A percentile compares a stretch with the other conserved stretches of the same genome.
Evolutionary conservation across 1,140 invertebrate genomes (phyloP).

Genomic region (Anastrepha ludens): DNA sequence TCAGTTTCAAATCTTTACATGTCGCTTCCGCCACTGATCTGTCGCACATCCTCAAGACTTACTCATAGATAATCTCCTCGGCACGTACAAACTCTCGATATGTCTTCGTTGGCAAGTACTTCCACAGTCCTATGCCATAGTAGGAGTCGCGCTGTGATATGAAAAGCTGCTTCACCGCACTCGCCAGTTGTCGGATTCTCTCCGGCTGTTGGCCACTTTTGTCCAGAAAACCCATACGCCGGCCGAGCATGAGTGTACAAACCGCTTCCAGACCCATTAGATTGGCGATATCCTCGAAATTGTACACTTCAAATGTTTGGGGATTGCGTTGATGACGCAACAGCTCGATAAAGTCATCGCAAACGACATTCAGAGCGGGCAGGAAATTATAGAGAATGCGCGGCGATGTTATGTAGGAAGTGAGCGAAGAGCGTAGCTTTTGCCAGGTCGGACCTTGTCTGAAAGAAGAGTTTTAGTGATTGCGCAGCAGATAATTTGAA

Average conservation of each 20-base stretch:
- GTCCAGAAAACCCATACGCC: slow-evolving; percentile 86
- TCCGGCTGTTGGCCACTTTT: slow-evolving; percentile 75
- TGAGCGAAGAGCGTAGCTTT: slow-evolving; percentile 82
- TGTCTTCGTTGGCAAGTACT: slow-evolving; percentile 83
- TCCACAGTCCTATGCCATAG: slow-evolving; percentile 89
- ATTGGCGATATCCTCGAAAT: slow-evolving; percentile 84
- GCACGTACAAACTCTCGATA: slow-evolving; percentile 83
- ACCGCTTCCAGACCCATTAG: slow-evolving; percentile 87
- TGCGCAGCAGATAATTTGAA: not conserved
- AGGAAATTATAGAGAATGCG: slow-evolving; percentile 86
- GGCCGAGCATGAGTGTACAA: slow-evolving; percentile 85
- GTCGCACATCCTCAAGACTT: slow-evolving; percentile 58
- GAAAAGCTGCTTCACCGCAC: slow-evolving; percentile 84
- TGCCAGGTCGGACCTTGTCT: slow-evolving; percentile 90
- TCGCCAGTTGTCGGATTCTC: slow-evolving; percentile 78
- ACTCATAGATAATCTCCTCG: slow-evolving; percentile 87
- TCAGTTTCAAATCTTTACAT: slow-evolving; percentile 43
- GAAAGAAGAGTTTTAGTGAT: slow-evolving; percentile 31
- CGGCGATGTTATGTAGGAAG: slow-evolving; percentile 85
- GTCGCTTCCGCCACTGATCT: not conserved
- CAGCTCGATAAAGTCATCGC: slow-evolving; percentile 86
- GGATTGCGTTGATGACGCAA: slow-evolving; percentile 77
- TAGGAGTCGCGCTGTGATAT: slow-evolving; percentile 85
- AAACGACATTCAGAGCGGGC: slow-evolving; percentile 84
- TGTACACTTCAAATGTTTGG: slow-evolving; percentile 75